Conservation (phyloP, 2,888 invertebrate genomes). For the Autographa pulchrina region DNA sequence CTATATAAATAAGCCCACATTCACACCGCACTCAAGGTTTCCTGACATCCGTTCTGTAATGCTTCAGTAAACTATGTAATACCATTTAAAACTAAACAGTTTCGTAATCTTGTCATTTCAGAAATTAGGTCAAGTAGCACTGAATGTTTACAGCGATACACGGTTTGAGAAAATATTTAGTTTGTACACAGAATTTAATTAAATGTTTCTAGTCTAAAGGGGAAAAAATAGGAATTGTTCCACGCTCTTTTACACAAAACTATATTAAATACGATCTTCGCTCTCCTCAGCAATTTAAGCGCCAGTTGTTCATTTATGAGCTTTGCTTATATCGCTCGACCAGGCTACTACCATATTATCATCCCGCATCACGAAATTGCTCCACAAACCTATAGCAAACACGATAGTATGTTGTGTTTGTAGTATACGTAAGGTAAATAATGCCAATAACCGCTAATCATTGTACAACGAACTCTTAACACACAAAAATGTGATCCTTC, state of each 20-base stretch:
- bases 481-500: constrained; percentile 16
- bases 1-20: constrained; percentile 15
- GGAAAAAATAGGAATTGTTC: not conserved
- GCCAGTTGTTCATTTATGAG: constrained; percentile 27
- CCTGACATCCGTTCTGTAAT: constrained; percentile 12
- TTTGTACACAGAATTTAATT: not conserved
- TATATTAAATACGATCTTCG: constrained; percentile 26
- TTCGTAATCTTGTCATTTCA: constrained; percentile 6
- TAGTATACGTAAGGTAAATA: constrained; percentile 25
- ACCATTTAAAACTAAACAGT: not conserved
- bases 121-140: not conserved
- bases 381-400: not conserved
- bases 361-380: not conserved
- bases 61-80: not conserved
- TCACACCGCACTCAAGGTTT: constrained; percentile 8
- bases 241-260: not conserved
- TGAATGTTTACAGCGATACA: not conserved
- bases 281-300: constrained; percentile 26
- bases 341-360: not conserved
- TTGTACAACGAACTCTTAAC: constrained; percentile 46
- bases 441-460: constrained; percentile 42
- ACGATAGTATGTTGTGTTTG: not conserved
- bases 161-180: not conserved
- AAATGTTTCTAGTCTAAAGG: not conserved
- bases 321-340: too few relatives aligned